Base-by-base conservation (phyloP, 2,113 vertebrate genomes). In the Ia io region DNA sequence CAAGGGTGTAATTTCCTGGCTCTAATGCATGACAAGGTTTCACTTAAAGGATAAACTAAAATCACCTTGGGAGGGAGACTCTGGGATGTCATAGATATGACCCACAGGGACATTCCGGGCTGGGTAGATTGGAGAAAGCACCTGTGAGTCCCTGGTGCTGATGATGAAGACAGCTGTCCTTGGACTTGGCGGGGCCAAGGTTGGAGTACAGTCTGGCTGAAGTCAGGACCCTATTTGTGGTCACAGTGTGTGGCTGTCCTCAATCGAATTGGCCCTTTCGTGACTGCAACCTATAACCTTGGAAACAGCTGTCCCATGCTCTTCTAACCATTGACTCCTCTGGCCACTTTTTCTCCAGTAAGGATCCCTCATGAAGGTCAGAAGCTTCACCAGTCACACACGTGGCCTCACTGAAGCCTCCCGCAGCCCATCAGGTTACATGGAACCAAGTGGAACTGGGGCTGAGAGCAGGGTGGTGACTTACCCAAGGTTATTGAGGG, bases 1-100 rank as follows among this genome's bases (percentile, higher is more conserved):
- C 42, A 92, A 95, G 91, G 94, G 28, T 93, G 12, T 93, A 89
- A 96, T 96, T 94, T 88, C 22, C 95, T 94, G 87, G 79, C 83
- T 95, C 78, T 88, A 96, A 97, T 91, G 87, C 79, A 93, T 95
- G 95, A 88, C 92, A 84, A 93, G 74, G 89, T 84, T 91, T 93
- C 89, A 94, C 74, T 96, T 94, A 96, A 92, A 93, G 91, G 83
- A 94, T 95, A 47, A 95, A 92, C 82, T 82, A 88, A 94, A 95
- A 93, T 96, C 86, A 87, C 63, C 78, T 79, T 71, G 56, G 88
- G 82, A 90, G 35, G 78, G 61, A 86, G 89, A 70, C 73, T 86
- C 74, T 35, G 63, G 61, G 86, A 95, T 84, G 49, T 95, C 86
- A 91, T 17, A 91, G 83, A 88, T 79, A 95, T 0, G 30, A 85